phyloP scores from a whole-genome alignment of 2,797 vertebrate genomes.

The Erethizon dorsatum region DNA sequence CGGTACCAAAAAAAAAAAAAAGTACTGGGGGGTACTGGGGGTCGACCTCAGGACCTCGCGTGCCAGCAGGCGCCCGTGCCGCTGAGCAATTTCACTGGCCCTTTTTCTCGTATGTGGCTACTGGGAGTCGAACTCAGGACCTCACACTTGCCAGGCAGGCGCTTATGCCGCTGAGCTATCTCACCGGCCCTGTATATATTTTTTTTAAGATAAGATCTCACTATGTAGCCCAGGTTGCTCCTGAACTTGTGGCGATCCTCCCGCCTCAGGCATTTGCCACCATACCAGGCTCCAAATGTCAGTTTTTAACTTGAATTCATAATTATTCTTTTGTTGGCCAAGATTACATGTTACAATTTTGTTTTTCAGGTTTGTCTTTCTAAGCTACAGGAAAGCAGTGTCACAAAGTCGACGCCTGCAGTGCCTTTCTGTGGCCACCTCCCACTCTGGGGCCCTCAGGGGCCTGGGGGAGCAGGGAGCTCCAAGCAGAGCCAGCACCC shows the following conservation, averaged over 20 bases:
- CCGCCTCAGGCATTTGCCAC: too few relatives aligned
- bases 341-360: background rate
- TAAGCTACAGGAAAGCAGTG: slow-evolving; percentile 21
- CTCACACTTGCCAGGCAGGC: too few relatives aligned
- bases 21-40: background rate
- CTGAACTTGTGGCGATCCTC: too few relatives aligned
- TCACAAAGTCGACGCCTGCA: background rate
- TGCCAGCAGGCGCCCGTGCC: too few relatives aligned
- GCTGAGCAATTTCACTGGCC: too few relatives aligned
- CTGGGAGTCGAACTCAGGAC: too few relatives aligned
- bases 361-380: slow-evolving; percentile 47
- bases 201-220: background rate
- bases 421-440: background rate
- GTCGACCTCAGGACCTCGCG: background rate
- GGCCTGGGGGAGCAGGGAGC: background rate
- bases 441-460: background rate
- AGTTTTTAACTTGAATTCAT: slow-evolving; percentile 18
- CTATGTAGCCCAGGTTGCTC: background rate
- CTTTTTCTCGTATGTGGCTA: too few relatives aligned
- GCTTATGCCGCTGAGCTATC: too few relatives aligned
- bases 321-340: background rate
- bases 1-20: too few relatives aligned
- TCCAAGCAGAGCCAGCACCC: background rate
- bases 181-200: too few relatives aligned
- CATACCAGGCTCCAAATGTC: background rate